Base-by-base conservation (phyloP, 2,888 invertebrate genomes). In the Meiosimyza decipiens region DNA sequence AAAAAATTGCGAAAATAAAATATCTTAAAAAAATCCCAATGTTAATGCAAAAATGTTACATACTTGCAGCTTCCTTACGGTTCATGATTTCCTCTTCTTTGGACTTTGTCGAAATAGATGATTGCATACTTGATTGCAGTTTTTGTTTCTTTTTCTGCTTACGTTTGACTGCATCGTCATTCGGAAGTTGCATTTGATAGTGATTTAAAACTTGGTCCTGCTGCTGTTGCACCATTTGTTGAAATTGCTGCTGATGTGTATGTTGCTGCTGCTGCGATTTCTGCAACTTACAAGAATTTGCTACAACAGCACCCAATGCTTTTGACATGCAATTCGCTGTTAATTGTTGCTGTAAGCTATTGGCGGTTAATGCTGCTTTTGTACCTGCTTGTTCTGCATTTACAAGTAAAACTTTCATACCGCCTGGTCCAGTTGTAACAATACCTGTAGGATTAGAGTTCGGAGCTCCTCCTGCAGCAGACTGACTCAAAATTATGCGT, bases 371-470 rank as follows among this genome's bases (percentile, higher is more conserved):
- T 54, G 75, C 63, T 9, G 40, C 6, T 59, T 71, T 54, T 67
- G 75, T 74, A 1, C 60, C 75, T 1, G 81, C 78, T 74, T 83
- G 82, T 16, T 83, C 82, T 2, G 84, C 79, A 79, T 87, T 87
- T 3, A 87, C 87, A 13, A 87, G 76, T 9, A 87, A 79, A 13
- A 87, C 83, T 79, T 87, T 87, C 79, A 87, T 86, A 1, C 86
- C 85, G 4, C 83, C 84, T 1, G 82, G 80, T 3, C 82, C 83
- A 0, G 85, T 82, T 5, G 80, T 77, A 22, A 84, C 79, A 9
- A 82, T 75, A 13, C 77, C 77, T 13, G 76, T 73, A 0, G 80
- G 52, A 15, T 79, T 67, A 55, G 74, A 72, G 0, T 76, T 63
- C 0, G 75, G 18, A 0, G 62, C 1, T 5, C 62, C 59, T 12